Evolutionary conservation across 1,140 invertebrate species (phyloP).

Genomic region (Polypedilum pembai): DNA sequence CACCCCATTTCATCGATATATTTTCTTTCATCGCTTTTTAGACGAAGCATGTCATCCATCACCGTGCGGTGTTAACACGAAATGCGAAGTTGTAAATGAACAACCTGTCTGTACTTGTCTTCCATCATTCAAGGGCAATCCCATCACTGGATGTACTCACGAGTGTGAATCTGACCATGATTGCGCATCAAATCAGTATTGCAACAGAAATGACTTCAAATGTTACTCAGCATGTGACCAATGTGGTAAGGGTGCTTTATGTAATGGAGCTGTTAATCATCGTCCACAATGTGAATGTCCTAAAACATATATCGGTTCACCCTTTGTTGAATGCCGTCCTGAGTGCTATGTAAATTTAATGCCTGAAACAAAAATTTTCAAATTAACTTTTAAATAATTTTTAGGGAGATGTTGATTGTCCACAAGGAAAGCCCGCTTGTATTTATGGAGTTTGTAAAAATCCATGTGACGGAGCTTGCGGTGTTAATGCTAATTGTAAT

Average conservation of each 20-base stretch:
- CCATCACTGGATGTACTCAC: slow-evolving; percentile 60
- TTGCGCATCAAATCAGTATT: slow-evolving; percentile 62
- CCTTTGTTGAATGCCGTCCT: slow-evolving; percentile 60
- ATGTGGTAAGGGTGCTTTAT: slow-evolving; percentile 72
- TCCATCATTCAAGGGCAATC: slow-evolving; percentile 62
- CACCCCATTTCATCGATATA: not conserved
- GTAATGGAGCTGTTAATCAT: slow-evolving; percentile 64
- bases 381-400: no score
- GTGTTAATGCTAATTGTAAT: slow-evolving; percentile 70
- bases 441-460: slow-evolving; percentile 71
- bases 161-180: slow-evolving; percentile 66
- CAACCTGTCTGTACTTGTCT: slow-evolving; percentile 68
- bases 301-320: slow-evolving; percentile 67
- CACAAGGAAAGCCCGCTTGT: slow-evolving; percentile 65
- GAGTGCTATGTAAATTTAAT: slow-evolving; percentile 53
- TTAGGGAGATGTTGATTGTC: slow-evolving; percentile 59
- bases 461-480: slow-evolving; percentile 72
- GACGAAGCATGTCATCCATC: slow-evolving; percentile 67
- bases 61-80: slow-evolving; percentile 64
- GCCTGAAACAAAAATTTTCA: no score
- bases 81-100: slow-evolving; percentile 65
- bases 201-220: slow-evolving; percentile 55
- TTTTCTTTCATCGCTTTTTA: slow-evolving; percentile 41
- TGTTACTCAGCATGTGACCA: slow-evolving; percentile 70
- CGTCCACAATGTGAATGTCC: slow-evolving; percentile 73